These are phyloP conservation scores for Lasioglossum villosulum DNA, from an alignment of 2,888 invertebrate species.

Conservation along the genomic window DNA sequence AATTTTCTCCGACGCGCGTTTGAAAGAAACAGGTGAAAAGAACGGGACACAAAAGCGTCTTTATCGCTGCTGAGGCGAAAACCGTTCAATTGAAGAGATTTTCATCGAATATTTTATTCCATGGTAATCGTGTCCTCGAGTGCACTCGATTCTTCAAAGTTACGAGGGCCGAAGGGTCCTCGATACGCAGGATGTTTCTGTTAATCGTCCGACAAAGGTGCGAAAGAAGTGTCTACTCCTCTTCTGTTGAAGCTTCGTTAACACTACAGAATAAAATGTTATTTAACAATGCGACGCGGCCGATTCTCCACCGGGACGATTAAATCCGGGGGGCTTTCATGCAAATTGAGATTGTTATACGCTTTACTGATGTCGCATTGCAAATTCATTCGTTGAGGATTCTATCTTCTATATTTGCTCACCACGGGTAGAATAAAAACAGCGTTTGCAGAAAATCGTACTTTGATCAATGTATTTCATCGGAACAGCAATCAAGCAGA, in stretches of 20 bases:
- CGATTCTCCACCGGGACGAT: not conserved
- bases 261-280: not conserved
- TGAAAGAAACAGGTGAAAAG: not conserved
- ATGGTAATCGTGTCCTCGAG: constrained; percentile 43
- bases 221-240: constrained; percentile 27
- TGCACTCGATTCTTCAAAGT: constrained; percentile 34
- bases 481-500: not conserved
- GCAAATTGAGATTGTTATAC: not conserved
- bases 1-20: constrained; percentile 10
- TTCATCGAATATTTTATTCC: constrained; percentile 52
- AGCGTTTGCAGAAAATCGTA: not conserved
- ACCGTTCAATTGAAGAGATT: constrained; percentile 24
- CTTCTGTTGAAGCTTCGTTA: constrained; percentile 1
- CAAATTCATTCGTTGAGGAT: not conserved
- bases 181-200: constrained; percentile 39
- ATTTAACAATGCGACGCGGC: not conserved
- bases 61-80: constrained; percentile 5
- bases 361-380: not conserved
- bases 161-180: constrained; percentile 18
- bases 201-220: constrained; percentile 47
- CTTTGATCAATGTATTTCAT: not conserved
- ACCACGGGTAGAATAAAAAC: not conserved
- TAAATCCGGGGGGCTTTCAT: not conserved
- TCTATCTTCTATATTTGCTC: not conserved
- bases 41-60: not conserved